Evolutionary conservation across 2,888 invertebrate genomes (phyloP).

Genomic region (Unio pictorum): DNA sequence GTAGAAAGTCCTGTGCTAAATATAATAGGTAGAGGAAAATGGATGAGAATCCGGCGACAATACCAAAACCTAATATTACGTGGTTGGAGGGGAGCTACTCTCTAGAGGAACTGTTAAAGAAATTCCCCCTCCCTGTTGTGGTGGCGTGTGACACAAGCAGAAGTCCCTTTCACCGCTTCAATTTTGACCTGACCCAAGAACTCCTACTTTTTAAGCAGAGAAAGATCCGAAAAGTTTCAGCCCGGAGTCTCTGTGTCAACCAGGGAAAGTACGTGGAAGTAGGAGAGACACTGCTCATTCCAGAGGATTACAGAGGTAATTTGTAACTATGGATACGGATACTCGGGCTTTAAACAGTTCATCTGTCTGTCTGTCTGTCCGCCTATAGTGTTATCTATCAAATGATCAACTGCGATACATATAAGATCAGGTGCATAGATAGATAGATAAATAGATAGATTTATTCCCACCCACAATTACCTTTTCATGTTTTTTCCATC

Average conservation of each 20-base stretch:
- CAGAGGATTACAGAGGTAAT: conserved; percentile 61
- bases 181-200: conserved; percentile 55
- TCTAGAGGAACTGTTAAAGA: conserved; percentile 35
- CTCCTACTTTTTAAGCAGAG: conserved; percentile 52
- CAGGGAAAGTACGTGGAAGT: conserved; percentile 39
- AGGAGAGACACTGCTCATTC: conserved; percentile 57
- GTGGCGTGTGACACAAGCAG: conserved; percentile 39
- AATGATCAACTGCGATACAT: too few relatives aligned
- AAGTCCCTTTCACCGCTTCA: conserved; percentile 32
- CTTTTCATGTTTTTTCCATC: too few relatives aligned
- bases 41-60: conserved; percentile 11
- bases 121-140: conserved; percentile 48
- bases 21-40: background rate
- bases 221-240: conserved; percentile 53
- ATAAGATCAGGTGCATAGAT: too few relatives aligned
- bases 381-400: too few relatives aligned
- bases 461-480: too few relatives aligned
- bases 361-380: too few relatives aligned
- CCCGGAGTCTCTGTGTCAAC: conserved; percentile 38
- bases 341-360: too few relatives aligned
- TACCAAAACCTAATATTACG: conserved; percentile 19
- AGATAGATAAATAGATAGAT: too few relatives aligned
- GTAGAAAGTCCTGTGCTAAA: too few relatives aligned
- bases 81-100: conserved; percentile 39
- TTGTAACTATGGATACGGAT: background rate